Evolutionary conservation across 2,113 vertebrate genomes (phyloP), one percentile per base, ranked within the genome.

Genomic region (Dendrocopos noguchii): DNA sequence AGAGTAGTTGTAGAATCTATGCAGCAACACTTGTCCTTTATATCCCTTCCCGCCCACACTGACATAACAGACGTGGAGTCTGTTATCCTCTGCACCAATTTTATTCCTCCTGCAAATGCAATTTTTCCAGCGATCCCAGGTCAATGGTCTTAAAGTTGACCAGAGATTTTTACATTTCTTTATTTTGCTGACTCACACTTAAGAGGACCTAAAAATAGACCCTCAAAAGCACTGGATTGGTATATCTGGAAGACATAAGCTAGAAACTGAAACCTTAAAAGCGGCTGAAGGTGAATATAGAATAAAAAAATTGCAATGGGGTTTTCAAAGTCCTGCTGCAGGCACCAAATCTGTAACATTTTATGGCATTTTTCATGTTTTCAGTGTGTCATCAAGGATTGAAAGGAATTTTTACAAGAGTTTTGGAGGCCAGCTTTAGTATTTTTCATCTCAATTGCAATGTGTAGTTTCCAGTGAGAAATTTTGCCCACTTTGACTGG

Each of bases 1-100:
- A 67, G 75, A 74, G 27, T 72, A 93, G 84, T 93, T 91, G 86
- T 81, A 90, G 88, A 94, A 75, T 74, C 64, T 87, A 3, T 92
- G 72, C 78, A 87, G 72, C 2, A 8, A 76, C 75, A 71, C 42
- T 94, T 90, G 66, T 84, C 75, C 46, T 92, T 90, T 93, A 72
- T 72, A 56, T 73, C 71, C 59, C 42, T 93, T 13, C 71, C 44
- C 72, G 74, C 64, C 71, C 75, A 95, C 84, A 64, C 47, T 78
- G 63, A 86, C 90, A 78, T 84, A 81, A 82, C 46, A 94, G 68
- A 60, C 50, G 82, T 70, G 19, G 19, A 77, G 17, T 66, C 74
- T 83, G 60, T 87, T 91, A 74, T 71, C 76, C 64, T 87, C 42
- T 55, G 60, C 65, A 71, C 39, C 17, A 3, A 21, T 80, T 95